Conservation (phyloP, 2,888 invertebrate species). For the Anagyrus pseudococci region DNA sequence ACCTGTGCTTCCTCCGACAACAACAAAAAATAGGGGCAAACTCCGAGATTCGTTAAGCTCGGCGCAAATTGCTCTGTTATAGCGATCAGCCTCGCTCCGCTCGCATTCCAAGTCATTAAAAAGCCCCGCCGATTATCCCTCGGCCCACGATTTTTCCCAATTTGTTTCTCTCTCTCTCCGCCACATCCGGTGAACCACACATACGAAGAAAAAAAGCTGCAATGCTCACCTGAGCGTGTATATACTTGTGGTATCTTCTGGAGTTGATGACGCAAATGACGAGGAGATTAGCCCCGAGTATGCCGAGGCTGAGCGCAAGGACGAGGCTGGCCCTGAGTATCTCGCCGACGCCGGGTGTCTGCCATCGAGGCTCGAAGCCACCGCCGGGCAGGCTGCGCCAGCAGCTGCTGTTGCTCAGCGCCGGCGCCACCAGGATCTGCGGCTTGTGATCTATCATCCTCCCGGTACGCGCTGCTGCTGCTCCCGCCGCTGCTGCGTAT, state of each 20-base stretch:
- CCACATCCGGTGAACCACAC: too few species aligned
- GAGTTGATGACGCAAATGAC: constrained; percentile 86
- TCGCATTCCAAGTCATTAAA: too few species aligned
- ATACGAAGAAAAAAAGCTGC: too few species aligned
- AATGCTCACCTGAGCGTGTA: constrained; percentile 81
- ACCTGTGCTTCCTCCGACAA: neutral
- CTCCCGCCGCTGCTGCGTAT: neutral
- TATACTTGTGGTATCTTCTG: constrained; percentile 82
- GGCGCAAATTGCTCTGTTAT: too few species aligned
- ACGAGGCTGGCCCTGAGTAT: constrained; percentile 80
- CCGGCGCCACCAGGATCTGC: constrained; percentile 79
- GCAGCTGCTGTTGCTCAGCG: constrained; percentile 84
- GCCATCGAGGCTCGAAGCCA: constrained; percentile 64
- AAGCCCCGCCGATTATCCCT: too few species aligned
- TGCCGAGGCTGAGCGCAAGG: constrained; percentile 77
- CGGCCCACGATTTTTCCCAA: too few species aligned
- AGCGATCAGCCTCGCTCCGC: neutral
- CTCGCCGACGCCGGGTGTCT: constrained; percentile 71
- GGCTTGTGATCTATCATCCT: constrained; percentile 73
- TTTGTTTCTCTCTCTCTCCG: too few species aligned
- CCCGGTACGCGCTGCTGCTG: constrained; percentile 46
- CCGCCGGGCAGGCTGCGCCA: constrained; percentile 67
- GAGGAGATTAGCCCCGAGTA: constrained; percentile 80
- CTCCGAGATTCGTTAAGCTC: neutral
- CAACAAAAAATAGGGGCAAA: too few species aligned